Base-by-base conservation (phyloP, 2,113 vertebrate species). In the Trogon surrucura region DNA sequence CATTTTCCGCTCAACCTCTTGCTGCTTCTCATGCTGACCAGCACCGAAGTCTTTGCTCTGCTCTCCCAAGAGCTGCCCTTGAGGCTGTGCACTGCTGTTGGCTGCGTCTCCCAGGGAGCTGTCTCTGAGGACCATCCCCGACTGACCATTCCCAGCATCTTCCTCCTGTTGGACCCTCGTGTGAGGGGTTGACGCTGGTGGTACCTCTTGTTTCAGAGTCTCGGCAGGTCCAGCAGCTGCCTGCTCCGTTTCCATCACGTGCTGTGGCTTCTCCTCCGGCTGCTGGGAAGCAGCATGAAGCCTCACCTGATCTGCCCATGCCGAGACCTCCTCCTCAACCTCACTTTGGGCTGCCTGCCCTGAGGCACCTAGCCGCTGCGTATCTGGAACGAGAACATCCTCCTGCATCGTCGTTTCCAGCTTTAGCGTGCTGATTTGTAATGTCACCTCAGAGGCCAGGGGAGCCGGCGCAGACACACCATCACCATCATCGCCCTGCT, bases 341-440 rank as follows among this genome's bases (percentile, higher is more conserved):
- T 95, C 16, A 2, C 83, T 62, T 79, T 56, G 96, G 61, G 65
- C 85, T 78, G 66, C 78, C 88, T 95, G 92, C 73, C 87, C 87
- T 0, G 62, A 70, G 83, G 69, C 11, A 5, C 70, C 50, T 18
- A 88, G 62, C 32, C 1, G 38, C 34, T 3, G 3, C 75, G 53
- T 38, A 96, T 96, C 95, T 96, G 95, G 93, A 96, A 95, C 0
- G 69, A 97, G 96, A 96, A 88, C 85, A 71, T 61, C 91, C 85
- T 84, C 93, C 86, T 96, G 94, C 89, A 87, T 90, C 74, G 89
- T 1, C 0, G 1, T 58, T 29, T 29, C 79, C 73, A 88, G 60
- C 36, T 67, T 58, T 64, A 11, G 23, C 1, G 5, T 25, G 41
- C 45, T 57, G 38, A 6, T 38, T 30, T 69, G 53, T 9, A 53